Base-by-base conservation (phyloP, 2,113 vertebrate genomes). In the Ornithorhynchus anatinus region DNA sequence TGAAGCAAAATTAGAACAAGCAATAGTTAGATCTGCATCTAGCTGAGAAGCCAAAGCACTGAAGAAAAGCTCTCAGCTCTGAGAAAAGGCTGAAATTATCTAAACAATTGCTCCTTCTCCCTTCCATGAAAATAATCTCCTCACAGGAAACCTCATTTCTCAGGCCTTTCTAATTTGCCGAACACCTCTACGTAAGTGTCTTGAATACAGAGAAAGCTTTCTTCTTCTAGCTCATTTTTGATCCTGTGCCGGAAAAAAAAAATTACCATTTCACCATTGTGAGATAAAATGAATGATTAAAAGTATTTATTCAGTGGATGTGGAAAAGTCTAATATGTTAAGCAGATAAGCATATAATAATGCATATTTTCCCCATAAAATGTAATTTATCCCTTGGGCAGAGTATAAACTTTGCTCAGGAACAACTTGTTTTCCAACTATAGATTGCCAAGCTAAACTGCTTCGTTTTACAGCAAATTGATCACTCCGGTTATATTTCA, bases 401-500 rank as follows among this genome's bases (percentile, higher is more conserved):
- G 77, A 79, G 88, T 84, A 90, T 92, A 91, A 92, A 93, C 88
- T 92, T 92, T 86, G 88, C 83, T 87, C 70, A 84, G 88, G 81
- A 90, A 88, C 89, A 92, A 91, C 90, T 86, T 86, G 87, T 86
- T 87, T 89, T 82, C 85, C 75, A 83, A 89, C 85, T 90, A 89
- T 90, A 91, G 91, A 91, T 90, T 92, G 91, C 91, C 87, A 84
- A 92, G 87, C 84, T 85, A 90, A 91, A 92, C 89, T 77, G 84
- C 82, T 92, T 91, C 82, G 89, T 91, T 91, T 91, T 92, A 91
- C 81, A 92, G 89, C 90, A 89, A 92, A 92, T 92, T 93, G 92
- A 93, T 92, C 90, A 91, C 86, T 69, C 80, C 88, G 89, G 79
- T 93, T 92, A 93, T 93, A 93, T 93, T 92, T 93, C 92, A 93